Conservation (phyloP, 2,113 vertebrate genomes). For the Prochilodus magdalenae region DNA sequence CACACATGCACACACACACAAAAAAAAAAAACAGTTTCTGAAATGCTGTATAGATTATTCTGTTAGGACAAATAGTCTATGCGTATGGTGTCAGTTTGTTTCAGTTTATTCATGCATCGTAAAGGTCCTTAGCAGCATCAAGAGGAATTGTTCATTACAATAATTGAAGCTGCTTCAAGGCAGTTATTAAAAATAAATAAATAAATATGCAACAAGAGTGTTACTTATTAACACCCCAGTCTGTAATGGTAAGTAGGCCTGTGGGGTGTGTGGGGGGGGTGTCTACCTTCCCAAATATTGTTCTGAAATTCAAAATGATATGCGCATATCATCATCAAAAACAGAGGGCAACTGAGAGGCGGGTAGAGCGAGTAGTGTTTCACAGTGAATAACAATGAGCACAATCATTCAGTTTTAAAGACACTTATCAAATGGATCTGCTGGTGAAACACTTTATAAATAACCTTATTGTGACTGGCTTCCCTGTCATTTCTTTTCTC, state of each 20-base stretch:
- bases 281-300: not conserved
- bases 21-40: too few relatives aligned
- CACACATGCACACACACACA: too few relatives aligned
- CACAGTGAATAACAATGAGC: constrained; percentile 2
- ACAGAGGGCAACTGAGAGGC: too few relatives aligned
- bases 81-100: too few relatives aligned
- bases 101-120: too few relatives aligned
- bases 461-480: not conserved
- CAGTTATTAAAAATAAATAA: not conserved
- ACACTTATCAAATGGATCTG: not conserved
- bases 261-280: not conserved
- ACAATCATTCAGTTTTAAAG: not conserved
- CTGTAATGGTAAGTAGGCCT: not conserved
- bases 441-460: not conserved
- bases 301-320: constrained; percentile 3
- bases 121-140: too few relatives aligned
- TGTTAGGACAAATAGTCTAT: too few relatives aligned
- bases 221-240: not conserved
- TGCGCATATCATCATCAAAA: constrained; percentile 20
- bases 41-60: too few relatives aligned
- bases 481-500: not conserved
- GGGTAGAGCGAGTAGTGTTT: not conserved
- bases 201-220: not conserved
- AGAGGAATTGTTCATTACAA: too few relatives aligned
- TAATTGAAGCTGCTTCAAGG: too few relatives aligned